These are phyloP conservation scores for Cotesia chilonis DNA, from an alignment of 1,140 invertebrate species.

Conservation along the genomic window DNA sequence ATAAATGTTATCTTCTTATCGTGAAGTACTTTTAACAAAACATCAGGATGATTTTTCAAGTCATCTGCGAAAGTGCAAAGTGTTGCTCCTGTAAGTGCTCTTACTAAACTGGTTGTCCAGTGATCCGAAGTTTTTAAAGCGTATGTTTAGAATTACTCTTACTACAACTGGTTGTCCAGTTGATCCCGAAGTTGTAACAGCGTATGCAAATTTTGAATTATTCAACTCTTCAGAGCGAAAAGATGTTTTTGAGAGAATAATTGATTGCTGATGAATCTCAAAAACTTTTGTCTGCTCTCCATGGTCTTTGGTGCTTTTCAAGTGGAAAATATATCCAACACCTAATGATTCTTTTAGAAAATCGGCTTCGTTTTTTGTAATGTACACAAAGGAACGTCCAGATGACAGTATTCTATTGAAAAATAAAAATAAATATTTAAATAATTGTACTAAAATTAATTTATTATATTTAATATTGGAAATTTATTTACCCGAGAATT, in stretches of 20 bases:
- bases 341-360: slow-evolving; percentile 37
- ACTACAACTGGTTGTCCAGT: slow-evolving; percentile 73
- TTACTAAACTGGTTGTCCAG: too few relatives aligned
- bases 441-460: not conserved
- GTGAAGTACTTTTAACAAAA: slow-evolving; percentile 62
- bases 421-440: slow-evolving; percentile 28
- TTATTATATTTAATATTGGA: slow-evolving; percentile 3
- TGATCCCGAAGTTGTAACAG: slow-evolving; percentile 73
- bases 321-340: slow-evolving; percentile 48
- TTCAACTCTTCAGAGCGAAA: not conserved
- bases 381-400: slow-evolving; percentile 48
- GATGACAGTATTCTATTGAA: slow-evolving; percentile 49
- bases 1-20: slow-evolving; percentile 71
- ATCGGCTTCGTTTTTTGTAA: slow-evolving; percentile 7
- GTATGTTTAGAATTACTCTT: too few relatives aligned
- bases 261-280: not conserved
- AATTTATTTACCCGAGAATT: slow-evolving; percentile 52
- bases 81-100: too few relatives aligned
- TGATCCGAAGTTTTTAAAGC: too few relatives aligned
- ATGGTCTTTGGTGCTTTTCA: slow-evolving; percentile 2
- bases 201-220: slow-evolving; percentile 64
- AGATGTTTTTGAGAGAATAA: slow-evolving; percentile 16
- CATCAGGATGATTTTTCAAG: slow-evolving; percentile 62
- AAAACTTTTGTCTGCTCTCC: slow-evolving; percentile 40
- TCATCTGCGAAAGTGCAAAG: slow-evolving; percentile 71